Base-by-base conservation (phyloP, 2,113 vertebrate species). In the Heptranchias perlo region DNA sequence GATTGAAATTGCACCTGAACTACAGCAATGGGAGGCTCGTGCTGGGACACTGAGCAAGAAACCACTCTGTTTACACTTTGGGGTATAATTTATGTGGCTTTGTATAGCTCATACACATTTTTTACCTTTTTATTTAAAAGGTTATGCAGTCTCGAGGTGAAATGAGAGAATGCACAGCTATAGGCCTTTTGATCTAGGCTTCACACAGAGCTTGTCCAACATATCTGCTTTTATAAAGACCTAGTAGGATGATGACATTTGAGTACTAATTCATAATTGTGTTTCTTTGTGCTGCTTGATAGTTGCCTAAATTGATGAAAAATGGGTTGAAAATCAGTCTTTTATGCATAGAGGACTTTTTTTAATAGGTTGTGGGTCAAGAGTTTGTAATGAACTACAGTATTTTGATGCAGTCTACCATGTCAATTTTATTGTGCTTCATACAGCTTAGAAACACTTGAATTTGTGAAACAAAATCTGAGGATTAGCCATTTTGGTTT, bases 251-350 rank as follows among this genome's bases (percentile, higher is more conserved):
- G 5, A 28, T 10, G 49, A 10, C 89, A 44, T 91, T 96, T 62
- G 54, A 96, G 25, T 87, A 96, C 96, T 91, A 96, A 96, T 97
- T 95, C 96, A 35, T 96, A 96, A 97, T 97, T 97, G 95, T 62
- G 2, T 16, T 16, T 96, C 89, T 39, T 61, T 61, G 21, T 92
- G 89, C 54, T 69, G 67, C 4, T 82, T 82, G 28, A n/a, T 58
- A 92, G 13, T 62, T 58, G 18, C 14, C 54, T 39, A 61, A 58
- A 58, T n/a, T 35, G 39, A 35, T 92, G 31, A n/a, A 62, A 28
- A 54, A 89, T 73, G 16, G 4, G 31, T 92, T 92, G 14, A 92
- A 92, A 58, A 61, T 18, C 28, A 89, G 23, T 61, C 58, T 62
- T 92, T 92, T 52, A 52, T 89, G 52, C 28, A 89, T 92, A 13